These are phyloP conservation scores for Lamproptera curius DNA, from an alignment of 2,888 invertebrate genomes.

Conservation along the genomic window DNA sequence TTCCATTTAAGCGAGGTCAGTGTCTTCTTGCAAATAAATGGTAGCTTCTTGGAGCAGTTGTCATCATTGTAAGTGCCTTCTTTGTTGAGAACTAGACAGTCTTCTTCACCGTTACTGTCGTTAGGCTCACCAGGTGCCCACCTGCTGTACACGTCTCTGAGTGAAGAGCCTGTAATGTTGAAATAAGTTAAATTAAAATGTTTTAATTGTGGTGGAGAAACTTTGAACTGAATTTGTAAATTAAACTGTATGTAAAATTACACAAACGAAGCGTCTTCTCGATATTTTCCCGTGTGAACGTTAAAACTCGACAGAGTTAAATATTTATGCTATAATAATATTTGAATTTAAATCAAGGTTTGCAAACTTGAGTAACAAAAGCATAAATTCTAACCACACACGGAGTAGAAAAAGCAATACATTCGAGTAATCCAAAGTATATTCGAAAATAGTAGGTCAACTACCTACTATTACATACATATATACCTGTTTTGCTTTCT, in stretches of 20 bases:
- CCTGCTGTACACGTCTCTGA: constrained; percentile 44
- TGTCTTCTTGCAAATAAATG: constrained; percentile 59
- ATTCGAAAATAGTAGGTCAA: too few relatives aligned
- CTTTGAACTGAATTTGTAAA: too few relatives aligned
- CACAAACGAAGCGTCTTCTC: constrained; percentile 30
- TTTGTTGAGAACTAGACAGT: constrained; percentile 41
- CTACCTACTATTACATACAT: too few relatives aligned
- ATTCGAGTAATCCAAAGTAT: too few relatives aligned
- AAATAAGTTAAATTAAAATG: too few relatives aligned
- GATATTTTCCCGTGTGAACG: constrained; percentile 34
- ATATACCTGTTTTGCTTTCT: too few relatives aligned
- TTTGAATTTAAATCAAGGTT: not conserved
- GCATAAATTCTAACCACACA: too few relatives aligned
- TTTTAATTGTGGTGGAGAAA: too few relatives aligned
- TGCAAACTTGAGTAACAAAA: too few relatives aligned
- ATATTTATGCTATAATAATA: not conserved
- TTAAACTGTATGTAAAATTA: too few relatives aligned
- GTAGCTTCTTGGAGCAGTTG: constrained; percentile 37
- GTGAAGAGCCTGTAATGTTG: constrained; percentile 39
- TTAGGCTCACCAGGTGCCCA: constrained; percentile 56
- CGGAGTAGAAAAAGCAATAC: too few relatives aligned
- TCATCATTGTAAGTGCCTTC: constrained; percentile 44
- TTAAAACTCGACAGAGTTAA: constrained; percentile 25
- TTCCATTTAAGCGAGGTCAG: constrained; percentile 50
- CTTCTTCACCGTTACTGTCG: constrained; percentile 38